A percentile compares a stretch with the other conserved stretches of the same genome.
Conservation (phyloP, 92 coral and sea anemone species). For the Virgularia gustaviana region DNA sequence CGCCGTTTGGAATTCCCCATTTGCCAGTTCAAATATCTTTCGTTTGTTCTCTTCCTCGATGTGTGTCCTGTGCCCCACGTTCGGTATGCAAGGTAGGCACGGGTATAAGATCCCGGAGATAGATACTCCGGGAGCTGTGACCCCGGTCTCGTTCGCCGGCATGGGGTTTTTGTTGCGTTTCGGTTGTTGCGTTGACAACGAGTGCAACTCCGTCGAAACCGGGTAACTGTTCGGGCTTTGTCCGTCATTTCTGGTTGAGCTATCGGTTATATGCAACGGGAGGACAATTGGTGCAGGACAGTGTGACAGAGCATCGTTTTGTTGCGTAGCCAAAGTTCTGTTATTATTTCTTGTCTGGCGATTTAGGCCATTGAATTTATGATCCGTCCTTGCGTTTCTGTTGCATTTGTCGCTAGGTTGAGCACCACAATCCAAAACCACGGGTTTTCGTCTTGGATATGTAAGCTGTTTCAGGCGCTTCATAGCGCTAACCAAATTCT, state of each 20-base stretch:
- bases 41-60: conserved; percentile 66
- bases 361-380: conserved; percentile 51
- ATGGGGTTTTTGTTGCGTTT: too few relatives aligned
- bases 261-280: too few relatives aligned
- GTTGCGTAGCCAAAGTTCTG: conserved; percentile 18
- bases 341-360: conserved; percentile 8
- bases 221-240: too few relatives aligned
- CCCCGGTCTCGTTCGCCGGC: too few relatives aligned
- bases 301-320: too few relatives aligned
- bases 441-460: conserved; percentile 74
- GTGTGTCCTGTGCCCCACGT: conserved; percentile 64
- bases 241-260: too few relatives aligned
- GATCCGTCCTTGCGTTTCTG: conserved; percentile 30
- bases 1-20: conserved; percentile 20
- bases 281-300: too few relatives aligned
- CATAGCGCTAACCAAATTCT: conserved; percentile 87
- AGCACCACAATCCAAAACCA: conserved; percentile 46
- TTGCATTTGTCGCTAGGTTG: conserved; percentile 5
- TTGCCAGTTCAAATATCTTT: conserved; percentile 63
- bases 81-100: conserved; percentile 88
- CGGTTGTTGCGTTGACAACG: too few relatives aligned
- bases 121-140: conserved; percentile 53
- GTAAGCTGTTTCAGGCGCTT: conserved; percentile 75
- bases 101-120: conserved; percentile 68
- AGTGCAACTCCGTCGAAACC: too few relatives aligned